Evolutionary conservation across 2,888 invertebrate species (phyloP), one percentile per base, ranked within the genome.

Genomic region (Argynnis bischoffii): DNA sequence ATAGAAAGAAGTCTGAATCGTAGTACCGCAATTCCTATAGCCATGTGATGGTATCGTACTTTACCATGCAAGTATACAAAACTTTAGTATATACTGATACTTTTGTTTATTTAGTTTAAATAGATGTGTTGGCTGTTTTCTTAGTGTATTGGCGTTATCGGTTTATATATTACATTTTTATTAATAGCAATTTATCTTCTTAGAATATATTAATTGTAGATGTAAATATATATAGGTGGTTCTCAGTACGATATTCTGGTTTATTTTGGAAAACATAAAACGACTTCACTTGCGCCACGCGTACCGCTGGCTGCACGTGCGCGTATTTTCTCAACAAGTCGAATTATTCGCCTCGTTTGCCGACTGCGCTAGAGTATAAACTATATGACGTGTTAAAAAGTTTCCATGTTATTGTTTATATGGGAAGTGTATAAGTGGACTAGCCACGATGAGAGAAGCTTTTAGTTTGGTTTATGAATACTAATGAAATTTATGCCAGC

Each of bases 351-450:
- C 87, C 78, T 83, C 85, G 81, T 80, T 81, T 79, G 81, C 81
- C 80, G 81, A 80, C 83, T 69, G 67, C 65, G 71, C 71, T 73
- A 75, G 74, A 73, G 72, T 77, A 75, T 77, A 79, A 78, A 79
- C 76, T 81, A 81, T 83, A 87, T 84, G 86, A 87, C 82, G 86
- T 84, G 87, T 90, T 90, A 87, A 90, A 91, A 90, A 90, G 89
- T 88, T 88, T 82, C 83, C 77, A 79, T 90, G 89, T 90, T 91
- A 88, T 90, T 91, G 90, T 91, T 91, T 91, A 89, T 81, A 81
- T 88, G 79, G 75, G 79, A 82, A 88, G 87, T 86, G 84, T 84
- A 82, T 84, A 83, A 83, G 83, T 81, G 78, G 78, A 78, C 73
- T 79, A 77, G 75, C 75, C 71, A 73, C 80, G 90, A 81, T 85